A percentile compares a stretch with the other conserved stretches of the same genome.
Conservation (phyloP, 2,888 invertebrate species). For the Plebejus melissa region DNA sequence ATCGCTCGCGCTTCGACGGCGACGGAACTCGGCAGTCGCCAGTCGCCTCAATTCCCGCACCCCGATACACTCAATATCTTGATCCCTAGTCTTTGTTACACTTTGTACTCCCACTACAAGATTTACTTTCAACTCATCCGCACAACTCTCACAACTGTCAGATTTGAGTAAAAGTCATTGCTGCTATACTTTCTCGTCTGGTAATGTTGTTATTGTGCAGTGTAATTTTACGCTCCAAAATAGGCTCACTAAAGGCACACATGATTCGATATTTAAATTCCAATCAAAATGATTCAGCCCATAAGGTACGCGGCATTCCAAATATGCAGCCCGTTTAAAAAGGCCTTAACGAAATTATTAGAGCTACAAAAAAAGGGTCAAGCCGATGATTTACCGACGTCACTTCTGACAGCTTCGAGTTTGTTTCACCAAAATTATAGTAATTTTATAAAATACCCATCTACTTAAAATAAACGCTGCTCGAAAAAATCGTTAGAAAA, state of each 20-base stretch:
- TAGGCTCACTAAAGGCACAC: neutral
- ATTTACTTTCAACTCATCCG: neutral
- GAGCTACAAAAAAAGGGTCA: conserved; percentile 68
- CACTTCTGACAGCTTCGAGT: conserved; percentile 75
- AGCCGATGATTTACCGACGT: conserved; percentile 73
- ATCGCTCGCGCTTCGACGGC: conserved; percentile 47
- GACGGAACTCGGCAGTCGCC: conserved; percentile 39
- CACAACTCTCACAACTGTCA: neutral
- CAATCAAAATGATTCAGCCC: conserved; percentile 46
- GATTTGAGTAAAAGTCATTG: neutral
- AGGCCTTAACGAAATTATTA: conserved; percentile 75
- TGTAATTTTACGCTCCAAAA: neutral
- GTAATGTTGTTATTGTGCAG: neutral
- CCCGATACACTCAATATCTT: conserved; percentile 35
- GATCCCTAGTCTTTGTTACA: conserved; percentile 36
- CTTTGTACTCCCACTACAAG: neutral
- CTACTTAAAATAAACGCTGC: conserved; percentile 68
- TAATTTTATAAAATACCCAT: conserved; percentile 75
- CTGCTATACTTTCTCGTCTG: neutral
- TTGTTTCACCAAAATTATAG: conserved; percentile 75
- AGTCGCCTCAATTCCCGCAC: conserved; percentile 48
- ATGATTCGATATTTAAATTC: conserved; percentile 23
- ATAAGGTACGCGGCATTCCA: conserved; percentile 68
- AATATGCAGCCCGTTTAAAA: conserved; percentile 72
- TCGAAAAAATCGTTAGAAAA: conserved; percentile 51